These are phyloP conservation scores for Sesamia nonagrioides DNA, from an alignment of 1,140 invertebrate species.

Conservation along the genomic window DNA sequence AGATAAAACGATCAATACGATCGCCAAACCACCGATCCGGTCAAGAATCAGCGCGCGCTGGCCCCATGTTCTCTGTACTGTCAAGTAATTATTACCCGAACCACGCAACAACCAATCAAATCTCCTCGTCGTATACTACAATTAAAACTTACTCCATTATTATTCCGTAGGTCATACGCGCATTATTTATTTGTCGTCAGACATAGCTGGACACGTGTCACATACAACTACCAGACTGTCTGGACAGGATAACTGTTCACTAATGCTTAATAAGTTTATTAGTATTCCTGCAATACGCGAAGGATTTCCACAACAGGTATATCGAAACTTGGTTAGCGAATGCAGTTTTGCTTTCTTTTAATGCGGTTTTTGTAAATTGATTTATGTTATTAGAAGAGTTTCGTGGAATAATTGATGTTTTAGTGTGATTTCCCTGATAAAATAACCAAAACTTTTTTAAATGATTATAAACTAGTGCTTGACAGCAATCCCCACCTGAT, in stretches of 20 bases:
- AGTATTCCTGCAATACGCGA: constrained; percentile 22
- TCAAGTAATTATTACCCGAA: neutral
- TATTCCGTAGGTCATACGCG: constrained; percentile 31
- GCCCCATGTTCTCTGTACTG: neutral
- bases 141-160: constrained; percentile 11
- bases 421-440: no score
- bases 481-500: no score
- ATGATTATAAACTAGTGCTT: no score
- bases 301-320: constrained; percentile 6
- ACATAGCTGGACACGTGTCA: constrained; percentile 42
- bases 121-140: neutral
- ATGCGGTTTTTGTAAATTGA: neutral
- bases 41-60: neutral
- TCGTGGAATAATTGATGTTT: no score
- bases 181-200: constrained; percentile 49
- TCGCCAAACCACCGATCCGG: no score
- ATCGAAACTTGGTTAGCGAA: neutral
- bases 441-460: no score
- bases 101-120: neutral
- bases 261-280: constrained; percentile 11
- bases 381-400: no score
- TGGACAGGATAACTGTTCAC: constrained; percentile 38
- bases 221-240: constrained; percentile 7
- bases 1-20: no score
- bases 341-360: neutral